These are phyloP conservation scores for Temnothorax longispinosus DNA, from an alignment of 1,140 invertebrate genomes.

Conservation along the genomic window DNA sequence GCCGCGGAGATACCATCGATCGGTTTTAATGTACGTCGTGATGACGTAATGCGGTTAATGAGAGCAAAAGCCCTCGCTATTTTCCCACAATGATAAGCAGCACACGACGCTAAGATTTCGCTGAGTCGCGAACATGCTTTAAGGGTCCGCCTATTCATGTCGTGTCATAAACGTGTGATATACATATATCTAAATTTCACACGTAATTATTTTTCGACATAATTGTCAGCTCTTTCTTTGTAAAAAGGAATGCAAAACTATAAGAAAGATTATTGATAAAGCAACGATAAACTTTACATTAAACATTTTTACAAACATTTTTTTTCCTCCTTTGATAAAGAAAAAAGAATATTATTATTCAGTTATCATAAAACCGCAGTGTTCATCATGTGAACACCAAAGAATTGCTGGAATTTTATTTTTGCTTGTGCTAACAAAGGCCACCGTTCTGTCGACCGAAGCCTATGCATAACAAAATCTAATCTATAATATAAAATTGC, in stretches of 20 bases:
- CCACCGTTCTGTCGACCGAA: not conserved
- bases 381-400: too few relatives aligned
- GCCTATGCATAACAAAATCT: not conserved
- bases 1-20: slow-evolving; percentile 50
- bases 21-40: slow-evolving; percentile 22
- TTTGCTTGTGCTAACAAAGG: not conserved
- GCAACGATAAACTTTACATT: not conserved
- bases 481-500: not conserved
- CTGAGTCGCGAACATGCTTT: not conserved
- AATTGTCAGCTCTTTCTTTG: not conserved
- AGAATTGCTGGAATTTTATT: not conserved
- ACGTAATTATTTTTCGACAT: not conserved
- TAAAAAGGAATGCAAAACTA: not conserved
- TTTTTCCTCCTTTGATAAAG: not conserved
- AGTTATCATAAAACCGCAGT: not conserved
- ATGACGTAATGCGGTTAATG: slow-evolving; percentile 54
- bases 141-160: not conserved
- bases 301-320: not conserved
- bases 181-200: not conserved
- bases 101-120: not conserved
- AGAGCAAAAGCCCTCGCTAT: slow-evolving; percentile 43
- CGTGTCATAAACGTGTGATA: not conserved
- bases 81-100: slow-evolving; percentile 51
- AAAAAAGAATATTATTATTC: not conserved
- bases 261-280: not conserved